Base-by-base conservation (phyloP, 1,140 invertebrate genomes). In the Hyles euphorbiae region DNA sequence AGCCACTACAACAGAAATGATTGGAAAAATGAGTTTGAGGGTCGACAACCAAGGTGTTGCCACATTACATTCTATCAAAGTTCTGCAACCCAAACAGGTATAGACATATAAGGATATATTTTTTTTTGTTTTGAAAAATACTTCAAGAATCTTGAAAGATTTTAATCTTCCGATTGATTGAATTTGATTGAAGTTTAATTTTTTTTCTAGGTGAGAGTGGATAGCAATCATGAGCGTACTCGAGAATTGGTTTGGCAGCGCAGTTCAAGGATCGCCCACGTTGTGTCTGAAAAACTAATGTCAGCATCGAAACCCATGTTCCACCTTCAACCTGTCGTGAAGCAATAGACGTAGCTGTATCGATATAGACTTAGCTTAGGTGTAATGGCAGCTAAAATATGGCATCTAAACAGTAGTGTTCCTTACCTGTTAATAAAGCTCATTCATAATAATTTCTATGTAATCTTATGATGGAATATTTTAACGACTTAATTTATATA, bases 81-180 rank as follows among this genome's bases (percentile, higher is more conserved):
- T 96, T 55, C 90, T 95, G 51, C 95, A 96, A 74, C 95, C 95
- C 3, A 96, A 95, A 90, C 95, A 96, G 91, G 95, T 96, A 90
- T 66, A n/a, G 48, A 12, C 22, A 22, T 22, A 22, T 22, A 22
- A 22, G 2, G 22, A 22, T 22, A 22, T 22, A 22, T 22, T 22
- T 22, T 22, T 22, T 22, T 22, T 22, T 22, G 22, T 22, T 22
- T 22, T 22, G 22, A 22, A 22, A 22, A 22, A 22, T 0, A 22
- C 22, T 22, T 22, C 22, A 22, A 22, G 22, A 22, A 22, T 22
- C 22, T 22, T 22, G 22, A 22, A 22, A 22, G 22, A 22, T 22
- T 22, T 22, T 22, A 22, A 22, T 8, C 36, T 40, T 40, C 8
- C 2, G 8, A 51, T 6, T 34, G 22, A 33, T 44, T 3, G n/a